A percentile compares a stretch with the other conserved stretches of the same genome.
Conservation (phyloP, 2,888 invertebrate genomes). For the Acanthosepion pharaonis region DNA sequence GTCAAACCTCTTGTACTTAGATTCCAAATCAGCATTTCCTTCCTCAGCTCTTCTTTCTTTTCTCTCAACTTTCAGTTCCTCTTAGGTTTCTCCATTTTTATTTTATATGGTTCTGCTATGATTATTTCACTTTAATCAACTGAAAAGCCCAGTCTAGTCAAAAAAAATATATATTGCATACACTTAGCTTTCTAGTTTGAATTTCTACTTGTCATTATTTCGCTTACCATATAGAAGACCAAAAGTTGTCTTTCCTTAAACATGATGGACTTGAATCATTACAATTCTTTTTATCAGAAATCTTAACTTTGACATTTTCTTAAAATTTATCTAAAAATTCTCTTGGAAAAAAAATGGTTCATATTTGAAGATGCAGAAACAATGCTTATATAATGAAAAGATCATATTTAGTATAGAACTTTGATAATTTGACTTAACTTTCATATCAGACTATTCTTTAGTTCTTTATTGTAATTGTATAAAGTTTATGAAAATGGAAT, state of each 20-base stretch:
- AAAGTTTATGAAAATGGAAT: neutral
- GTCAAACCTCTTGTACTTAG: conserved; percentile 9
- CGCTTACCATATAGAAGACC: neutral
- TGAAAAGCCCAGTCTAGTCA: neutral
- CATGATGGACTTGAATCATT: too few relatives aligned
- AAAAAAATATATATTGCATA: neutral
- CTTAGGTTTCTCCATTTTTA: neutral
- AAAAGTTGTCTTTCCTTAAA: neutral
- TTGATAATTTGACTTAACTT: neutral
- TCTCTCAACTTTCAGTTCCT: neutral
- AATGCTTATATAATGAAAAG: too few relatives aligned
- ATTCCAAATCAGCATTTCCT: neutral
- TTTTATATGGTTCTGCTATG: neutral
- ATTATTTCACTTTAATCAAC: neutral
- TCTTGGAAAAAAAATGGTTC: too few relatives aligned
- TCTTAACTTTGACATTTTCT: too few relatives aligned
- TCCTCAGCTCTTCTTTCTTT: neutral
- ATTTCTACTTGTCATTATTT: neutral
- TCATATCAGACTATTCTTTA: neutral
- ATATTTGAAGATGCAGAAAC: too few relatives aligned
- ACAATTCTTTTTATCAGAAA: too few relatives aligned
- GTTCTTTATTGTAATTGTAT: too few relatives aligned
- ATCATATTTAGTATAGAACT: neutral
- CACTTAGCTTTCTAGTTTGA: neutral
- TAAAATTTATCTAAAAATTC: too few relatives aligned